A percentile compares a stretch with the other conserved stretches of the same genome.
These are phyloP conservation scores for Marmota monax DNA, from an alignment of 2,113 vertebrate species.

Conservation along the genomic window DNA sequence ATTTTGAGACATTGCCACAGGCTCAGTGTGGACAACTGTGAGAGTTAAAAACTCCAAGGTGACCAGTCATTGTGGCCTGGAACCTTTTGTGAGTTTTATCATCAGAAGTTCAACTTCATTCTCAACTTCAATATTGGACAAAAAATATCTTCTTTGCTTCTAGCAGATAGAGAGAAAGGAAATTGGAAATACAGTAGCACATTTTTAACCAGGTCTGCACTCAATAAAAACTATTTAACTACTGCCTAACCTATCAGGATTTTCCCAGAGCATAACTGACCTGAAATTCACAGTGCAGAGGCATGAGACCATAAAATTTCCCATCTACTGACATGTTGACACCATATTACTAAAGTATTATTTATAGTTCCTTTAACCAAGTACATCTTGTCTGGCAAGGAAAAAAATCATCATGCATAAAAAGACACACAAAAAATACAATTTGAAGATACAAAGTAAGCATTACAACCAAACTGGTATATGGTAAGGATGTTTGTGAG, in stretches of 20 bases:
- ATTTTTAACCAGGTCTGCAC: background rate
- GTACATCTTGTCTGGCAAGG: too few relatives aligned
- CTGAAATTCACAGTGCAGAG: background rate
- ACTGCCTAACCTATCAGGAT: background rate
- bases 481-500: background rate
- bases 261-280: background rate
- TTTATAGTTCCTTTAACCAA: background rate
- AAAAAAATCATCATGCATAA: background rate
- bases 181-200: background rate
- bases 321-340: background rate
- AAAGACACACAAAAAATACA: background rate
- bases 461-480: background rate
- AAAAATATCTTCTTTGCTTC: background rate
- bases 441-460: background rate
- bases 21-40: background rate
- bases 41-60: background rate
- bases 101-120: background rate
- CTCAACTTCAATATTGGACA: background rate
- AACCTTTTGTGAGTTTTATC: background rate
- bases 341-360: background rate
- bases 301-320: background rate
- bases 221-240: background rate
- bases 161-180: background rate
- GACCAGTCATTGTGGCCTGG: fast-evolving
- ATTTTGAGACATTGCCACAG: background rate